Base-by-base conservation (phyloP, 2,888 invertebrate species). In the Pseudolycoriella hygida region DNA sequence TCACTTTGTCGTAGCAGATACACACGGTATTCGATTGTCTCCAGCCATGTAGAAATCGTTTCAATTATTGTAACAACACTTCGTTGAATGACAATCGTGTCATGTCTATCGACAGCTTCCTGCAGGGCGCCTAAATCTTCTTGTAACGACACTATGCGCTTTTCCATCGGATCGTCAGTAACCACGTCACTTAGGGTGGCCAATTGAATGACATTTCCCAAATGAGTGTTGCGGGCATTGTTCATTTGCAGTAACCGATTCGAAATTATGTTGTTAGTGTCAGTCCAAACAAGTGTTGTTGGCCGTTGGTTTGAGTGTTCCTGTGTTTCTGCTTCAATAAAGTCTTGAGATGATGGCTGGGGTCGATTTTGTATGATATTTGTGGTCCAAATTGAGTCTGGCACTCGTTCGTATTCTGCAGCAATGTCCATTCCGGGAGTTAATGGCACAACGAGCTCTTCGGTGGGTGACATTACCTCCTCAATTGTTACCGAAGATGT, bases 1-100 rank as follows among this genome's bases (percentile, higher is more conserved):
- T 73, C 69, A 17, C 67, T 67, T 1, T 73, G 71, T n/a, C 69
- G 59, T 48, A 71, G 72, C 18, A 75, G 59, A 53, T 75, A 79
- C 41, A 86, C 80, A 54, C 77, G 74, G 53, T 85, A 85, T 58
- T 86, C 85, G 48, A 88, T 83, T 19, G 81, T 84, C 65, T 88
- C 84, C 39, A 89, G 60, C 84, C 87, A 87, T 12, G 79, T 78
- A 0, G 85, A 83, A 38, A 89, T 80, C 0, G 78, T 81, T 61
- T 87, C 83, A 41, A 87, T 78, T 0, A 85, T 75, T 17, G 78
- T 76, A 10, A 84, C 73, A 11, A 86, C 70, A 38, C 75, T 77
- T 53, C 74, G 76, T 60, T 85, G 81, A 37, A 80, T 71, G 12
- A 71, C 62, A 1, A 66, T 60, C 3, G 70, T 65, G 57, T 82